Percentiles rank a stretch among this genome's conserved stretches.
Conservation (phyloP, 2,113 vertebrate genomes). For the Pardalotus punctatus region DNA sequence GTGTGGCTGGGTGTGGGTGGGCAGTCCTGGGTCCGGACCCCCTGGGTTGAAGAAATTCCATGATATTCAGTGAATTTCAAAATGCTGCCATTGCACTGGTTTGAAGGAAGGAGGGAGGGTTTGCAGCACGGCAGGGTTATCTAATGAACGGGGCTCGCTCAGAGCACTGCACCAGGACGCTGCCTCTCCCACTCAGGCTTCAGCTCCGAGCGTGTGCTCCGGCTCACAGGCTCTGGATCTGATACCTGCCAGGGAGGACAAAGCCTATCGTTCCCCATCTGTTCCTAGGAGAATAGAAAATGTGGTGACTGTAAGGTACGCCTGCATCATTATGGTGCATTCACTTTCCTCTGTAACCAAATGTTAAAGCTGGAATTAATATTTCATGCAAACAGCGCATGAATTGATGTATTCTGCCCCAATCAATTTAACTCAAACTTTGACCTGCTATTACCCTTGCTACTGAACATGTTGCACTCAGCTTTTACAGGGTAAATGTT, state of each 20-base stretch:
- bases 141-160: background rate
- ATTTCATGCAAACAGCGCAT: background rate
- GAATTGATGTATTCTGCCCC: background rate
- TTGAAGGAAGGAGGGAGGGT: background rate
- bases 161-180: background rate
- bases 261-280: background rate
- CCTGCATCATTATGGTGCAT: background rate
- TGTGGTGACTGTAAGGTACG: background rate
- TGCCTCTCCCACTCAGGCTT: background rate
- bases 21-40: background rate
- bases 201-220: background rate
- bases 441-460: conserved; percentile 22
- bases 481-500: conserved; percentile 3
- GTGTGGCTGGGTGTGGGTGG: background rate
- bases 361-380: conserved; percentile 1
- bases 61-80: background rate
- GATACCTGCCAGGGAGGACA: background rate
- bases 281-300: background rate
- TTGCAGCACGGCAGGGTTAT: background rate
- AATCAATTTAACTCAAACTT: conserved; percentile 31
- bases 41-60: background rate
- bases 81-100: background rate
- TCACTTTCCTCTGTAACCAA: background rate
- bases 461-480: accelerated
- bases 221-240: background rate